Base-by-base conservation (phyloP, 30 jellyfish, hydroid and myxozoan species). In the Pelagia noctiluca region DNA sequence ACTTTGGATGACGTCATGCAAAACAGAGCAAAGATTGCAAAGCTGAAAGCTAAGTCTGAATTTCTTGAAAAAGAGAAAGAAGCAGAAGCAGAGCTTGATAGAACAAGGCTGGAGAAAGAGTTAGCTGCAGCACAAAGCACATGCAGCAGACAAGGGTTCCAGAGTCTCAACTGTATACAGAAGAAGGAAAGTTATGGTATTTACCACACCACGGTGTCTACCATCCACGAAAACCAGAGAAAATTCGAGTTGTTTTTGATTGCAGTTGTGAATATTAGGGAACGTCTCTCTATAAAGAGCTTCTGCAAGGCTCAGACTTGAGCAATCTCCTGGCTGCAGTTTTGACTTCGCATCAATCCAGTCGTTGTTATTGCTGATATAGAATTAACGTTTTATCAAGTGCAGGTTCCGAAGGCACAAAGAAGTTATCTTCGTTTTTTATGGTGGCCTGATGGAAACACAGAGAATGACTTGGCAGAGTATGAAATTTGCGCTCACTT, bases 261-360 rank as follows among this genome's bases (percentile, higher is more conserved):
- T 42, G 57, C 57, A 42, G 82, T 36, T 69, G 82, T 36, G 82
- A 69, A 75, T 54, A 77, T 36, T 19, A 57, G 28, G 89, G 80
- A 24, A 54, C 72, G 26, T 77, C 83, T 5, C 80, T 77, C 21
- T 53, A 77, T 50, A 63, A 46, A 54, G 47, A 42, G 69, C 83
- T 52, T 19, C 35, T 77, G 34, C 89, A 77, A 54, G 89, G 89
- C 64, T 82, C 89, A 77, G 89, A 77, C 38, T 30, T 77, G 83
- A 63, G 53, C 5, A 74, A 49, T 38, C 42, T 42, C 28, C 73
- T 73, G 13, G 35, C 12, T 71, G 2, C 82, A 42, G 86, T 21
- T 32, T 13, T 42, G 86, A 75, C 50, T 76, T 52, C 88, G 88
- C 65, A 33, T 78, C 65, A 22, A 62, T 57, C 83, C 19, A 24